These are phyloP conservation scores for Lampropteryx suffumata DNA, from an alignment of 2,888 invertebrate species.

Conservation along the genomic window DNA sequence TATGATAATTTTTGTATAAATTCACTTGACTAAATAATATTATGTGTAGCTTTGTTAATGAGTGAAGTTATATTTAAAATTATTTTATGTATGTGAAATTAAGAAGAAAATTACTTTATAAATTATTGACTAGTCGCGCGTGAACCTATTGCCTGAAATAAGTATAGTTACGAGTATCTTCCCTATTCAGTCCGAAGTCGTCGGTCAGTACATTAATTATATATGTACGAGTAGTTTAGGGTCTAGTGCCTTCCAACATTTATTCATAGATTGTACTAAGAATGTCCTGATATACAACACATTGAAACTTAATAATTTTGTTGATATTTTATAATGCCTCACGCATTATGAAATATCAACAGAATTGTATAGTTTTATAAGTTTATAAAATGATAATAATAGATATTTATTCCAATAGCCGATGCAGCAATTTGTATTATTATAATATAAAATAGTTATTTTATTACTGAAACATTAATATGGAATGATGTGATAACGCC, in stretches of 20 bases:
- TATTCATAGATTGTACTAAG: slow-evolving; percentile 59
- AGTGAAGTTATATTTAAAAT: slow-evolving; percentile 12
- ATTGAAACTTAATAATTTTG: not conserved
- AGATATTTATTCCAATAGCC: slow-evolving; percentile 3
- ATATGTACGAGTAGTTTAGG: slow-evolving; percentile 74
- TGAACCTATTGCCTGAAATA: slow-evolving; percentile 51
- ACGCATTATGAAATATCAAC: too few relatives aligned
- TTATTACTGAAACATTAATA: slow-evolving; percentile 6
- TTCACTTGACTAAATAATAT: slow-evolving; percentile 1
- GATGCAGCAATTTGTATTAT: slow-evolving; percentile 1
- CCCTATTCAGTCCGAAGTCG: slow-evolving; percentile 45
- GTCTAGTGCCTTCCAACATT: slow-evolving; percentile 76
- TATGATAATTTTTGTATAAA: slow-evolving; percentile 10
- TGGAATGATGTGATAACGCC: slow-evolving; percentile 3
- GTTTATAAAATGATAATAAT: slow-evolving; percentile 10
- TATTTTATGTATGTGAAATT: slow-evolving; percentile 8
- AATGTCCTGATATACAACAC: slow-evolving; percentile 37
- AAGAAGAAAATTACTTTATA: slow-evolving; percentile 24
- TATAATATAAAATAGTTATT: too few relatives aligned
- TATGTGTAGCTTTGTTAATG: not conserved
- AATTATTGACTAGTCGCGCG: slow-evolving; percentile 68
- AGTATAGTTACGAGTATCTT: slow-evolving; percentile 45
- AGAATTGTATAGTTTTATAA: too few relatives aligned
- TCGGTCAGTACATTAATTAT: slow-evolving; percentile 63
- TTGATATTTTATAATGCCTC: slow-evolving; percentile 5